Conservation (phyloP, 2,888 invertebrate genomes). For the Melipona beecheii region DNA sequence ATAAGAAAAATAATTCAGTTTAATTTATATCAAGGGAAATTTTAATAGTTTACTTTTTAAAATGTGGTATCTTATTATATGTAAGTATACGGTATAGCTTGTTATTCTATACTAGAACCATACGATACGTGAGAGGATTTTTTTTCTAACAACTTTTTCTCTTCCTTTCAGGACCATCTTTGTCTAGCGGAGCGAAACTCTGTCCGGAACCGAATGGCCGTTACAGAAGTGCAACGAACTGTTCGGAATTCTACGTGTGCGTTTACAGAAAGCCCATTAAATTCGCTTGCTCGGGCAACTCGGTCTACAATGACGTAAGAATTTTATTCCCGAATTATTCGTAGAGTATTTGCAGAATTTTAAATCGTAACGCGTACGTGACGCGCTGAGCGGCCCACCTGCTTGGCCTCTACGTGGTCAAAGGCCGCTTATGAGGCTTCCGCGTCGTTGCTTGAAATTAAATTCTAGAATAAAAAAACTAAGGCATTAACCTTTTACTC, state of each 20-base stretch:
- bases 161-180: conserved; percentile 72
- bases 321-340: conserved; percentile 45
- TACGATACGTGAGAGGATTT: too few species aligned
- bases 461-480: conserved; percentile 8
- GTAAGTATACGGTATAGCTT: too few species aligned
- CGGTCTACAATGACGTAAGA: conserved; percentile 87
- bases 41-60: too few species aligned
- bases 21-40: too few species aligned
- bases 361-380: conserved; percentile 42
- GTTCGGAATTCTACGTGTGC: conserved; percentile 89
- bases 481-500: conserved; percentile 4
- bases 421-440: conserved; percentile 11
- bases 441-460: conserved; percentile 35
- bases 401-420: not conserved
- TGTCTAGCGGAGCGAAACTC: conserved; percentile 76
- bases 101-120: too few species aligned
- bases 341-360: conserved; percentile 59
- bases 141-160: not conserved
- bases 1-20: too few species aligned
- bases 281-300: conserved; percentile 88
- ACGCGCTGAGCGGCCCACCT: not conserved
- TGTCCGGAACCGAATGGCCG: conserved; percentile 87
- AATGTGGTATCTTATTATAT: too few species aligned
- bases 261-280: conserved; percentile 86
- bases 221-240: conserved; percentile 87